Percentiles rank a stretch among this genome's conserved stretches.
phyloP scores from a whole-genome alignment of 2,113 vertebrate genomes.

The Rhizomys pruinosus region DNA sequence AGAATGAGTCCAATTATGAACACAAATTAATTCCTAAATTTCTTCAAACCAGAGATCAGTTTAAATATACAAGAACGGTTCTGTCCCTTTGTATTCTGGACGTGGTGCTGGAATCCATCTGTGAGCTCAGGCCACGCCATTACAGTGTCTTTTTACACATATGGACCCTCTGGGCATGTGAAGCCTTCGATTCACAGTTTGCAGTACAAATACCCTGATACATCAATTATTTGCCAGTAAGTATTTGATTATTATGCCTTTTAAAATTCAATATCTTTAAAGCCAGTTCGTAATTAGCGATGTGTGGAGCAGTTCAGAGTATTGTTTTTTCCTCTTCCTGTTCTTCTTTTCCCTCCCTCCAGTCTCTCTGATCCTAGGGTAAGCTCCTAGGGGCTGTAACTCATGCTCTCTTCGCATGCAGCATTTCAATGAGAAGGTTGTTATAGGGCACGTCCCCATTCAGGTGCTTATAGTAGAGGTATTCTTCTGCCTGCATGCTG shows the following conservation, averaged over 20 bases:
- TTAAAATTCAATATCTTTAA: constrained; percentile 83
- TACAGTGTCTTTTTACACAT: constrained; percentile 73
- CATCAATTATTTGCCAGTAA: constrained; percentile 88
- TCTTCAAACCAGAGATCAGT: constrained; percentile 80
- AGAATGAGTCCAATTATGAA: constrained; percentile 54
- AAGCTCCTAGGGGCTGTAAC: constrained; percentile 71
- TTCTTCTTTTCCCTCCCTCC: background rate
- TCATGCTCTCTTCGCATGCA: constrained; percentile 98
- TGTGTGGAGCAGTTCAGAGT: constrained; percentile 87
- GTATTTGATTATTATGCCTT: constrained; percentile 88
- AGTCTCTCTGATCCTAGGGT: constrained; percentile 74
- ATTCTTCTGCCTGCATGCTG: constrained; percentile 99
- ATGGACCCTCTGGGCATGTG: constrained; percentile 83
- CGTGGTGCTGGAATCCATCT: constrained; percentile 63
- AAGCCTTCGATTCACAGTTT: constrained; percentile 90
- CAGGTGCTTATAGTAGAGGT: constrained; percentile 99
- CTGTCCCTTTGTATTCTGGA: constrained; percentile 67
- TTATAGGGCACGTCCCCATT: constrained; percentile 99
- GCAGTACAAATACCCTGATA: constrained; percentile 91
- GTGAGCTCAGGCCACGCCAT: constrained; percentile 72
- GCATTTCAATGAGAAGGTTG: constrained; percentile 99
- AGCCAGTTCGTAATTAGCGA: constrained; percentile 81
- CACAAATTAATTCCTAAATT: constrained; percentile 64
- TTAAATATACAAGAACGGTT: constrained; percentile 81
- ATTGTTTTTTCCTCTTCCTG: background rate